A percentile compares a stretch with the other conserved stretches of the same genome.
phyloP scores from a whole-genome alignment of 2,797 vertebrate species.

The Pitangus sulphuratus region DNA sequence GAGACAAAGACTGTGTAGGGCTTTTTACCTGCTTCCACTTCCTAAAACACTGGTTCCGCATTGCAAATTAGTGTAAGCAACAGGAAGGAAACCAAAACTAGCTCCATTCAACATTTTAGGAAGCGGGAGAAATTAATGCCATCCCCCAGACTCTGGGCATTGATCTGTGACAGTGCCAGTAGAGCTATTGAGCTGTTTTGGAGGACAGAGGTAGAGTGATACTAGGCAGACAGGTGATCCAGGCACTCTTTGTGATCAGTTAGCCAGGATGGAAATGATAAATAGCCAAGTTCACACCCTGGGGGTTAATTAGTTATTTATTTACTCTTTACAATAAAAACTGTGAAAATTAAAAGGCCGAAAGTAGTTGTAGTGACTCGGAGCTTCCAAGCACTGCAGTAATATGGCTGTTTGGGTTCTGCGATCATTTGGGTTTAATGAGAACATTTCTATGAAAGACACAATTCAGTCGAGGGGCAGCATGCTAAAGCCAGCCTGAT shows the following conservation, averaged over 20 bases:
- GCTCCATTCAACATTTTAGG: not conserved
- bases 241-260: not conserved
- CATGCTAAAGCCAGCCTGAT: not conserved
- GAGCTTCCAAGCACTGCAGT: not conserved
- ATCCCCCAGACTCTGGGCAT: accelerated
- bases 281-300: not conserved
- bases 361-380: not conserved
- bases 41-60: not conserved
- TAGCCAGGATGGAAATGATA: not conserved
- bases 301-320: not conserved
- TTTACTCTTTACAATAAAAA: not conserved
- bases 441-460: constrained; percentile 41
- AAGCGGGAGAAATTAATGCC: not conserved
- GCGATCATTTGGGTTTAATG: constrained; percentile 25
- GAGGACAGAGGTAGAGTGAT: not conserved
- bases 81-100: not conserved
- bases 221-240: not conserved
- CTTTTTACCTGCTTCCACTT: not conserved
- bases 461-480: not conserved
- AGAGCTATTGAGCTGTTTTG: not conserved
- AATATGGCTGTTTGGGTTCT: not conserved
- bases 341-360: not conserved
- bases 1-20: not conserved
- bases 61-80: not conserved
- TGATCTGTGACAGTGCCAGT: not conserved